These are phyloP conservation scores for Hyperoplus lanceolatus DNA, from an alignment of 2,797 vertebrate genomes.

Conservation along the genomic window DNA sequence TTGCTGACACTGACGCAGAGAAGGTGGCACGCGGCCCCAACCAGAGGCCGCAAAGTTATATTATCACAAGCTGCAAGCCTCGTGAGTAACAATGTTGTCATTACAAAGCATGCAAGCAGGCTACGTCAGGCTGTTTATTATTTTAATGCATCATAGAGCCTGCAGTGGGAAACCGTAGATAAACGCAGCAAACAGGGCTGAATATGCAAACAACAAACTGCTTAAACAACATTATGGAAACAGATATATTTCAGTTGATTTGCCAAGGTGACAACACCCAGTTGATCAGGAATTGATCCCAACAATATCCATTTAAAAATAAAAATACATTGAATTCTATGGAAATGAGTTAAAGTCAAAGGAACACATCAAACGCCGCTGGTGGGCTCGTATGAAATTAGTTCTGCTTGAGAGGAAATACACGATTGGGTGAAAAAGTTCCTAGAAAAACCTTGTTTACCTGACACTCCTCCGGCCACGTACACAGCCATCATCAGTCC, in stretches of 20 bases:
- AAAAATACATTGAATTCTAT: not conserved
- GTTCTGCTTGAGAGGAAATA: not conserved
- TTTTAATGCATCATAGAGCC: conserved; percentile 21
- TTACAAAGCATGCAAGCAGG: conserved; percentile 25
- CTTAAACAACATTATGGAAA: conserved; percentile 8
- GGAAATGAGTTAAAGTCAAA: not conserved
- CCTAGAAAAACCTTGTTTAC: conserved; percentile 78
- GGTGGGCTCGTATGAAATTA: not conserved
- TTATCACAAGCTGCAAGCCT: conserved; percentile 36
- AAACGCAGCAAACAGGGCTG: conserved; percentile 11
- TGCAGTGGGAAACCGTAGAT: conserved; percentile 16
- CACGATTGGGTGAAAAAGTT: not conserved
- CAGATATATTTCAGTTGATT: conserved; percentile 13
- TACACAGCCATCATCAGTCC: conserved; percentile 92
- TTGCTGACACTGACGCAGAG: conserved; percentile 43
- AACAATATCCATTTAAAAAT: not conserved
- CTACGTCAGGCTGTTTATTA: conserved; percentile 32
- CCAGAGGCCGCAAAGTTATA: conserved; percentile 51
- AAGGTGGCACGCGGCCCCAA: conserved; percentile 54
- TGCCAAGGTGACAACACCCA: conserved; percentile 19
- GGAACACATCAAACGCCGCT: too few species aligned
- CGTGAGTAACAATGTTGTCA: conserved; percentile 39
- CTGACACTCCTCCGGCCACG: conserved; percentile 92
- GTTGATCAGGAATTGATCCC: not conserved
- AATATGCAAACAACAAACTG: conserved; percentile 18